A percentile compares a stretch with the other conserved stretches of the same genome.
Evolutionary conservation across 2,888 invertebrate species (phyloP).

Genomic region (Agrochola circellaris): DNA sequence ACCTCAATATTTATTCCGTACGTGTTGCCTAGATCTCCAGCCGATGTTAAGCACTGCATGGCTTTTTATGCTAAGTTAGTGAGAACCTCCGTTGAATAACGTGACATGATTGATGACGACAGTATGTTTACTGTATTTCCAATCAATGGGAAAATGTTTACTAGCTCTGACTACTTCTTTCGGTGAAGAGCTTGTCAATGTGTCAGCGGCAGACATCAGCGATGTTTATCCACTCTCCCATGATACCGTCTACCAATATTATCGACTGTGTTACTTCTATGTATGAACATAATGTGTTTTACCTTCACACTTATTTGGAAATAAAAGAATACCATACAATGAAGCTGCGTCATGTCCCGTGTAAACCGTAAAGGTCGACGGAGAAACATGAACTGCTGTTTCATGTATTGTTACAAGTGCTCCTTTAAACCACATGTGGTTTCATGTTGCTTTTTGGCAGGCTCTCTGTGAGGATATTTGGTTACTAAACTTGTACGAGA

Average conservation of each 20-base stretch:
- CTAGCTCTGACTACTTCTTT: slow-evolving; percentile 32
- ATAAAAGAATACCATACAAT: slow-evolving; percentile 38
- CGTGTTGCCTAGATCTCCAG: slow-evolving; percentile 48
- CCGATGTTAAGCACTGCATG: slow-evolving; percentile 61
- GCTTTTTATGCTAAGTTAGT: slow-evolving; percentile 64
- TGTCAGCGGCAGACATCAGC: slow-evolving; percentile 52
- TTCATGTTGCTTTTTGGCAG: slow-evolving; percentile 21
- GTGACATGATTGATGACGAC: slow-evolving; percentile 55
- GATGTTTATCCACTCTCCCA: slow-evolving; percentile 55
- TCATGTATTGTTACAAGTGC: slow-evolving; percentile 17
- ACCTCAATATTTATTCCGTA: slow-evolving; percentile 56
- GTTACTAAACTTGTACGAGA: background rate
- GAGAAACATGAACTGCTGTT: background rate
- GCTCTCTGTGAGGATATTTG: background rate
- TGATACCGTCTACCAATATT: slow-evolving; percentile 26
- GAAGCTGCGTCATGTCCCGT: slow-evolving; percentile 30
- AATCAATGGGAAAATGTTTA: slow-evolving; percentile 66
- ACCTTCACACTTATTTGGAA: slow-evolving; percentile 35
- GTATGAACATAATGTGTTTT: slow-evolving; percentile 11
- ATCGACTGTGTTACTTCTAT: slow-evolving; percentile 3
- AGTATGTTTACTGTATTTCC: slow-evolving; percentile 63
- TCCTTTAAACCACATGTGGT: slow-evolving; percentile 21
- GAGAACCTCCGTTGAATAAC: slow-evolving; percentile 55
- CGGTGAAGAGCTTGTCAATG: slow-evolving; percentile 53
- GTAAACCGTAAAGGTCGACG: slow-evolving; percentile 22